Evolutionary conservation across 2,888 invertebrate genomes (phyloP), one percentile per base, ranked within the genome.

Genomic region (Tryphoninae sp.): DNA sequence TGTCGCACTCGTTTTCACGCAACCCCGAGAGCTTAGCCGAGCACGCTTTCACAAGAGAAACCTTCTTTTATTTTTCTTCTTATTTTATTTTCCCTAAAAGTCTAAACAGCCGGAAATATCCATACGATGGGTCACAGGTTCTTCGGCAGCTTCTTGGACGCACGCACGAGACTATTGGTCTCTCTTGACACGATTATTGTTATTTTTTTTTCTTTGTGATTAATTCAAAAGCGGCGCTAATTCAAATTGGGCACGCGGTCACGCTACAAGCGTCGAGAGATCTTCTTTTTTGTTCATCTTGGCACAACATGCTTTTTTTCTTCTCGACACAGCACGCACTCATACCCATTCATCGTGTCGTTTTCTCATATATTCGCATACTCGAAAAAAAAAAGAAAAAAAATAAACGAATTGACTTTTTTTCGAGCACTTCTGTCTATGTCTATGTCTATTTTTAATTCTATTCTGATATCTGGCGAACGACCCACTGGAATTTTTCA

Each of bases 81-180:
- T 69, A 33, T 33, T 33, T 49, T 51, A 9, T 55, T 26, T 55
- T 23, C 3, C 58, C 61, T 45, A 65, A 49, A 42, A 79, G 55
- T 75, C 49, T 78, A 40, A 71, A 77, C 81, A 81, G 78, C 78
- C 65, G 77, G 74, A 59, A 81, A 81, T 53, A 69, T 74, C 77
- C 62, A 78, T 69, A 81, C 78, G 65, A 75, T 71, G 71, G 78
- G 67, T 75, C 78, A 75, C 51, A 75, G 71, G 71, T 78, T 81
- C 71, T 71, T 72, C 74, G 49, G 74, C 81, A 81, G 81, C 81
- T 81, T 78, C 75, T 75, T 73, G 81, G 78, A 33, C 33, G 33
- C 81, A 78, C 73, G 59, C 78, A 81, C 78, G 78, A 78, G 69
- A 55, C 55, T 40, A 81, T 73, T 55, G 33, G 1, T 33, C 33